These are phyloP conservation scores for Cyprichromis sp. DNA, from an alignment of 2,113 vertebrate species.

Conservation along the genomic window DNA sequence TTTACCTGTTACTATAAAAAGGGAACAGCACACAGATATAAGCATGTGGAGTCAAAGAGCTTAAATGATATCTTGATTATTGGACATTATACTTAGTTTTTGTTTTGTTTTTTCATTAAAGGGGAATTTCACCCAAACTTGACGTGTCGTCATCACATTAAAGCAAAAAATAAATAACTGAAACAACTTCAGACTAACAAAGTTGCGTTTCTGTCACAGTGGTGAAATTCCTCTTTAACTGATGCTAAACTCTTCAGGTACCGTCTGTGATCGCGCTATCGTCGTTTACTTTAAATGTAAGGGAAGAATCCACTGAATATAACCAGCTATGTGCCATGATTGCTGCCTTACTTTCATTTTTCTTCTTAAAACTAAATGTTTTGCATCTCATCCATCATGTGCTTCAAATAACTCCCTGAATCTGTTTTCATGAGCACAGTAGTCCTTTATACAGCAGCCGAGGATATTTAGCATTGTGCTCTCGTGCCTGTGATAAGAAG, in stretches of 20 bases:
- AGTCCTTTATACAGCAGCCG: neutral
- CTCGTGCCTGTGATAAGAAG: neutral
- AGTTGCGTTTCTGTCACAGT: neutral
- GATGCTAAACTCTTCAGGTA: slow-evolving; percentile 8
- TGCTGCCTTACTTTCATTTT: neutral
- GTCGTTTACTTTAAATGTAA: neutral
- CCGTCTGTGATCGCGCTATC: neutral
- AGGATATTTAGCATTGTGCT: neutral
- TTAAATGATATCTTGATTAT: neutral
- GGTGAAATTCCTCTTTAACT: neutral
- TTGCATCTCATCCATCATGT: neutral
- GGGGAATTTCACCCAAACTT: neutral
- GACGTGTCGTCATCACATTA: neutral
- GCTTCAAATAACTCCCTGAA: neutral
- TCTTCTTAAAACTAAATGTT: neutral
- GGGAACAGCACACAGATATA: neutral
- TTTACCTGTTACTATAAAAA: neutral
- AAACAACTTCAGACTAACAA: neutral
- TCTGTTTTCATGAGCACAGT: neutral
- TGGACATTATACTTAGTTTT: neutral
- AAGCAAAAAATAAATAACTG: neutral
- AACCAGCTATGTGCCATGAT: neutral
- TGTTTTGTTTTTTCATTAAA: neutral
- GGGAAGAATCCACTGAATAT: slow-evolving; percentile 5
- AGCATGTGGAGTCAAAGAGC: neutral